Evolutionary conservation across 2,888 invertebrate species (phyloP).

Genomic region (Leucania comma): DNA sequence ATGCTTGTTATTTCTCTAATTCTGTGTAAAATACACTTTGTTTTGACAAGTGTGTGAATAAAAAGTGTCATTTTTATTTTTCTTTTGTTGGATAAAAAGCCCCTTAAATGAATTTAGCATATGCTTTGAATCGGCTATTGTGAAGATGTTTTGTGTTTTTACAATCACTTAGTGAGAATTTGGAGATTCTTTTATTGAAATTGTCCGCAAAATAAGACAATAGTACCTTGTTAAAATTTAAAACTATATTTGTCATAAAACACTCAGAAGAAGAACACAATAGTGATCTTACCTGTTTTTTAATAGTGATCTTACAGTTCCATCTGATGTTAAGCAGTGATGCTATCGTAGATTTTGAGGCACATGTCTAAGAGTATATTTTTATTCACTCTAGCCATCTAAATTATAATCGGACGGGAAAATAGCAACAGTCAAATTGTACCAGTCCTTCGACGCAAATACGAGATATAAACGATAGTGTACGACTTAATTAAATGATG

Average conservation of each 20-base stretch:
- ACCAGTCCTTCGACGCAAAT: no score
- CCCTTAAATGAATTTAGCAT: slow-evolving; percentile 31
- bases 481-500: no score
- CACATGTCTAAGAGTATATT: no score
- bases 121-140: slow-evolving; percentile 30
- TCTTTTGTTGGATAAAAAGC: slow-evolving; percentile 42
- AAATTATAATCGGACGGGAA: no score
- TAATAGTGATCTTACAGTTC: no score
- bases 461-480: no score
- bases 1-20: slow-evolving; percentile 78
- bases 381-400: no score
- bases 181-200: slow-evolving; percentile 16
- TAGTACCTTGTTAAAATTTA: not conserved
- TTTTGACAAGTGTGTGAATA: slow-evolving; percentile 63
- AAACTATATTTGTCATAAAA: not conserved
- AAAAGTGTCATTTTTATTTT: slow-evolving; percentile 49
- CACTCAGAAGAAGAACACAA: not conserved
- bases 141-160: slow-evolving; percentile 28
- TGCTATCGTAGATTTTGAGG: no score
- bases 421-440: no score
- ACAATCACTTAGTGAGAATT: slow-evolving; percentile 16
- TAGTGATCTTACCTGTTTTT: not conserved
- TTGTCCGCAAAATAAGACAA: not conserved
- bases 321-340: no score
- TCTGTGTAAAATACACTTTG: slow-evolving; percentile 60